These are phyloP conservation scores for Pao palembangensis DNA, from an alignment of 2,113 vertebrate species.

Conservation along the genomic window DNA sequence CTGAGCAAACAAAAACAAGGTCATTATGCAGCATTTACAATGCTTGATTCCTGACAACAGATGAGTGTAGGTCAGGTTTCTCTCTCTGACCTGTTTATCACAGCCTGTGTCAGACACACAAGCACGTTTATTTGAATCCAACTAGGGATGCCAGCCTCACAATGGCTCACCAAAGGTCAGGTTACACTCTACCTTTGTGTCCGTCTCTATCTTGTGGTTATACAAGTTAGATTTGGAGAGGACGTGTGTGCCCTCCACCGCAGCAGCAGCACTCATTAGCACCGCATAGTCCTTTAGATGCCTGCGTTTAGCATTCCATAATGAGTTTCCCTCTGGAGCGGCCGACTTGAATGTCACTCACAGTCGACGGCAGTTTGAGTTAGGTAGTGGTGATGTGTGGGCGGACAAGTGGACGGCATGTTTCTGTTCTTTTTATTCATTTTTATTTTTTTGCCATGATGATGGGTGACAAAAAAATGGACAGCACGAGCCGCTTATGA, in stretches of 20 bases:
- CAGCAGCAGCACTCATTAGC: conserved; percentile 62
- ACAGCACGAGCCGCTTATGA: conserved; percentile 13
- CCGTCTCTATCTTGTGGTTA: too few relatives aligned
- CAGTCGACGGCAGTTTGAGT: conserved; percentile 56
- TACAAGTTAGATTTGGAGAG: too few relatives aligned
- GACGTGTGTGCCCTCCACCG: background rate
- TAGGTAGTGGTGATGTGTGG: conserved; percentile 40
- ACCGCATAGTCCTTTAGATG: conserved; percentile 62
- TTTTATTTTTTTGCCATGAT: conserved; percentile 11
- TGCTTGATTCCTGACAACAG: too few relatives aligned
- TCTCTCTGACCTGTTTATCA: background rate
- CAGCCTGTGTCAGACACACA: background rate
- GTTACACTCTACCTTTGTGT: too few relatives aligned
- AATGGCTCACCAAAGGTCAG: too few relatives aligned
- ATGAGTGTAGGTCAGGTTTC: too few relatives aligned
- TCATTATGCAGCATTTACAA: too few relatives aligned
- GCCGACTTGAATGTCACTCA: conserved; percentile 67
- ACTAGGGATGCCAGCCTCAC: background rate
- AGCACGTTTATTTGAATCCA: background rate
- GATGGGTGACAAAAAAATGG: conserved; percentile 46
- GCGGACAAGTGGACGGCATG: conserved; percentile 29
- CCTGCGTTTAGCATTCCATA: conserved; percentile 70
- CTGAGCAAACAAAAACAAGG: too few relatives aligned
- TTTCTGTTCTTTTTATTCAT: conserved; percentile 22
- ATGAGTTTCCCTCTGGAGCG: conserved; percentile 68